phyloP scores from a whole-genome alignment of 2,797 vertebrate genomes.

The Clarias platycephalus region DNA sequence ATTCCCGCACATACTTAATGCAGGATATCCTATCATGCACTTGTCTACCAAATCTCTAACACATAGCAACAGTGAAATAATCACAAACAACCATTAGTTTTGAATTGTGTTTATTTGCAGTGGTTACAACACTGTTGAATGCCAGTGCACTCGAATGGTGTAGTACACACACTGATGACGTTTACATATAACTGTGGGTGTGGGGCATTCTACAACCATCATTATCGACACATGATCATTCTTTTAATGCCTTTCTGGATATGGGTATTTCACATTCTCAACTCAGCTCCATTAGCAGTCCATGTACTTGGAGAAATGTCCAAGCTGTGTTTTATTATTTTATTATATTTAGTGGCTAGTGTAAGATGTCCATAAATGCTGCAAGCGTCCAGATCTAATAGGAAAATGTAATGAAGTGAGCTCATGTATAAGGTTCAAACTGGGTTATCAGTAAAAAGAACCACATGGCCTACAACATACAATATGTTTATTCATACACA shows the following conservation, averaged over 20 bases:
- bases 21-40: background rate
- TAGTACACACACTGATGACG: conserved; percentile 26
- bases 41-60: background rate
- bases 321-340: background rate
- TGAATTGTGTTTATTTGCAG: conserved; percentile 48
- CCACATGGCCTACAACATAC: background rate
- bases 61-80: background rate
- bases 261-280: conserved; percentile 2
- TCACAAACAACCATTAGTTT: conserved; percentile 11
- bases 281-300: background rate
- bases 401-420: background rate
- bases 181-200: conserved; percentile 32
- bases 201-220: conserved; percentile 30
- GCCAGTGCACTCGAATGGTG: conserved; percentile 28
- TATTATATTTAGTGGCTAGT: conserved; percentile 10
- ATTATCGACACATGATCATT: conserved; percentile 25
- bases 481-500: background rate
- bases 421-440: background rate
- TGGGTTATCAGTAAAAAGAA: conserved; percentile 14
- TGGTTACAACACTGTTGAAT: conserved; percentile 50
- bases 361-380: conserved; percentile 24
- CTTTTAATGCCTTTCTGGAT: background rate
- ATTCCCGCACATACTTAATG: background rate
- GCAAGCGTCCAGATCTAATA: conserved; percentile 14
- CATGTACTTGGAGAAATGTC: background rate